These are phyloP conservation scores for Machaerirhynchus nigripectus DNA, from an alignment of 2,113 vertebrate genomes.

Conservation along the genomic window DNA sequence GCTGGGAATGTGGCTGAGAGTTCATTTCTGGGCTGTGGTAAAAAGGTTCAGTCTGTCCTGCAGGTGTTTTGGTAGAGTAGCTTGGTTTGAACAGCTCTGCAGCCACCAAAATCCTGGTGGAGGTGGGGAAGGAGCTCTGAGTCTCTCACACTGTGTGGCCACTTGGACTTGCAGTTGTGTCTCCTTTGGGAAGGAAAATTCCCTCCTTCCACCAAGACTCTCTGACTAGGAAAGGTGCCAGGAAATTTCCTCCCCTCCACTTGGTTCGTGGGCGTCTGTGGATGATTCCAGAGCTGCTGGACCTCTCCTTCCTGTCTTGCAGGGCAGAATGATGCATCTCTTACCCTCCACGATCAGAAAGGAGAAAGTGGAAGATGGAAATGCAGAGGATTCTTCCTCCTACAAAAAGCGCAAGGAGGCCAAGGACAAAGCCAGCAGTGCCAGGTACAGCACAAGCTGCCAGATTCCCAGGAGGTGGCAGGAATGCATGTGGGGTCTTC, in stretches of 20 bases:
- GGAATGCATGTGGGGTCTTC: background rate
- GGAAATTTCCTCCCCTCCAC: background rate
- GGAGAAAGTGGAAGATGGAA: constrained; percentile 68
- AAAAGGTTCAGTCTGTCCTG: background rate
- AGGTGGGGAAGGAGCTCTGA: background rate
- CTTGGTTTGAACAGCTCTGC: background rate
- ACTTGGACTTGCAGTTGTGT: background rate
- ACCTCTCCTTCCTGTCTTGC: background rate
- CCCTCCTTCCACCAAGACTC: background rate
- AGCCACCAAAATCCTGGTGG: background rate
- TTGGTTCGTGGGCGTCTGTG: background rate
- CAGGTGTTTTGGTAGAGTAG: background rate
- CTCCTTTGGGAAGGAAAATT: background rate
- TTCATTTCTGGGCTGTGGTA: background rate
- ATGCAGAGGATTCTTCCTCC: constrained; percentile 72
- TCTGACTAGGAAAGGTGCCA: background rate
- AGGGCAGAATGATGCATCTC: constrained; percentile 94
- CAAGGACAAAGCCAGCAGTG: constrained; percentile 88
- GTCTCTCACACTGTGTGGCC: accelerated
- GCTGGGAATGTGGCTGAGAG: accelerated
- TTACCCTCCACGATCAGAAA: constrained; percentile 91
- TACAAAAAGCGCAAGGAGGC: constrained; percentile 89
- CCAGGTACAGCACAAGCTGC: constrained; percentile 74
- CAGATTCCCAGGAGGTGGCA: background rate
- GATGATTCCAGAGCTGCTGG: background rate